A percentile compares a stretch with the other conserved stretches of the same genome.
These are phyloP conservation scores for Drosophila imparisetae DNA, from an alignment of 2,888 invertebrate genomes.

Conservation along the genomic window DNA sequence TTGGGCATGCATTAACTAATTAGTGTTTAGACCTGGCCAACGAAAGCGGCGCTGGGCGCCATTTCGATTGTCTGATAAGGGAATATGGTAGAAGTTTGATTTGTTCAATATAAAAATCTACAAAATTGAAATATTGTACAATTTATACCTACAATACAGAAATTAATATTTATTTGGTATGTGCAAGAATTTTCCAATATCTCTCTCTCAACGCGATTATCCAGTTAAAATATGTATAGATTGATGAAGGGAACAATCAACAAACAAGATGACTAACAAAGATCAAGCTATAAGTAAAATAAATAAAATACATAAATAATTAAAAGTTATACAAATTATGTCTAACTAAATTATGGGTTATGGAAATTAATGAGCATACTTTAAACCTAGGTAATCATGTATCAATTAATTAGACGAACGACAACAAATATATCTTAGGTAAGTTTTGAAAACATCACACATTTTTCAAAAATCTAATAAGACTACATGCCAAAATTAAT, in stretches of 20 bases:
- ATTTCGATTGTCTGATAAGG: constrained; percentile 37
- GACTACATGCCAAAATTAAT: background rate
- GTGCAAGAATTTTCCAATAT: background rate
- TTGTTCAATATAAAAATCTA: background rate
- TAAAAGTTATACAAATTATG: background rate
- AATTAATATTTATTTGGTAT: background rate
- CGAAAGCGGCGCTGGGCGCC: constrained; percentile 2
- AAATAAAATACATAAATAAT: background rate
- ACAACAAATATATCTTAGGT: fast-evolving
- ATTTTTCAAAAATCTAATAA: background rate
- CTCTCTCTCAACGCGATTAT: background rate
- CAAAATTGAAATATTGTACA: background rate
- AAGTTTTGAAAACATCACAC: background rate
- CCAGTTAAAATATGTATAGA: background rate
- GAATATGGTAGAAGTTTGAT: constrained; percentile 16
- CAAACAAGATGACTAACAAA: background rate
- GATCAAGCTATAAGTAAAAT: background rate
- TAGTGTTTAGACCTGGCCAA: constrained; percentile 41
- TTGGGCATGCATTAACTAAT: constrained; percentile 67
- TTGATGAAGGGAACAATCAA: background rate
- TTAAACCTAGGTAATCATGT: background rate
- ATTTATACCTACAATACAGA: background rate
- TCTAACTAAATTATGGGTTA: background rate
- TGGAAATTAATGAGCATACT: background rate
- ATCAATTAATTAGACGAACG: background rate